Conservation (phyloP, 2,113 vertebrate genomes). For the Larimichthys crocea region DNA sequence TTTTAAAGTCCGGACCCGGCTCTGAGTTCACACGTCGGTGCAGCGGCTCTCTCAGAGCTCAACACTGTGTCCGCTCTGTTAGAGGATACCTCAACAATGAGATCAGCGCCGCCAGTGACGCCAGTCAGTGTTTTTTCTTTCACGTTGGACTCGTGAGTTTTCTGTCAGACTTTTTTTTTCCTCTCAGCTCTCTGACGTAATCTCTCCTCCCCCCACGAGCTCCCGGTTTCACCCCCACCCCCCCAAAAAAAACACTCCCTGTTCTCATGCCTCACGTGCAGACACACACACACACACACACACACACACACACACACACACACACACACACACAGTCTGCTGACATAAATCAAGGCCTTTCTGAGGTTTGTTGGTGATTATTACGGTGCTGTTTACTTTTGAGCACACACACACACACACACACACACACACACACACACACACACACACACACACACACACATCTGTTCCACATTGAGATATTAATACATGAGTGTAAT, state of each 20-base stretch:
- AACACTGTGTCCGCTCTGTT: background rate
- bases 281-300: slow-evolving; percentile 20
- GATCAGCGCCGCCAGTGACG: background rate
- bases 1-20: background rate
- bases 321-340: slow-evolving; percentile 18
- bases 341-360: slow-evolving; percentile 38
- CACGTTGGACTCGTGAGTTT: background rate
- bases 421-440: background rate
- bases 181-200: slow-evolving; percentile 42
- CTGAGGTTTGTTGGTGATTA: slow-evolving; percentile 47
- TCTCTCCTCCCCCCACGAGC: slow-evolving; percentile 36
- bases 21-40: slow-evolving; percentile 8
- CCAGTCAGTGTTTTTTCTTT: background rate
- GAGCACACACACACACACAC: slow-evolving; percentile 15
- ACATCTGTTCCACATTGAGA: slow-evolving; percentile 76
- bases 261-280: slow-evolving; percentile 60
- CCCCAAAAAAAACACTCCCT: slow-evolving; percentile 45
- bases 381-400: slow-evolving; percentile 44
- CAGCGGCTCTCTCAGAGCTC: background rate
- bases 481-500: slow-evolving; percentile 26
- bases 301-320: too few relatives aligned
- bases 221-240: slow-evolving; percentile 24
- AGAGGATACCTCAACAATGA: slow-evolving; percentile 27
- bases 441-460: slow-evolving; percentile 17
- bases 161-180: background rate